Base-by-base conservation (phyloP, 2,113 vertebrate genomes). In the Ia io region DNA sequence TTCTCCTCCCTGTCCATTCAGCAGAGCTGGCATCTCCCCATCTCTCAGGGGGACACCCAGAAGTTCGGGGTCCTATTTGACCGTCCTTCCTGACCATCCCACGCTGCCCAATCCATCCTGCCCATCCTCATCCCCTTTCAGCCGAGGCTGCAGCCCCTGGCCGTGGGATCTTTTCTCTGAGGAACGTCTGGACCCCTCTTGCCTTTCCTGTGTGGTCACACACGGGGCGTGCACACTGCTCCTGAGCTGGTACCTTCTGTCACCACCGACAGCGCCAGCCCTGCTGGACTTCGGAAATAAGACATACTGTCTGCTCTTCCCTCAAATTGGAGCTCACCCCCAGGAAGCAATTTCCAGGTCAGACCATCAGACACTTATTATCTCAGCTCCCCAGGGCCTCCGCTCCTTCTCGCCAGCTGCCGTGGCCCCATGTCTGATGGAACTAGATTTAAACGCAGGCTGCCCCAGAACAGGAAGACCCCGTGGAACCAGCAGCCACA, bases 211-310 rank as follows among this genome's bases (percentile, higher is more conserved):
- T 6, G 30, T 0, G 44, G 6, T 6, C 5, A 12, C 10, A 30
- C 25, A 13, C 9, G 13, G 13, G 40, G 74, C 0, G 0, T 0
- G 5, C 6, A 0, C 6, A 3, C 6, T 0, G 22, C 35, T 9
- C 0, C 1, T 1, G 49, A 12, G 56, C 22, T 4, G 51, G 35
- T 4, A 11, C 0, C 0, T 5, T 20, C 44, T 18, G 11, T 56
- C 40, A 4, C 5, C 6, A 35, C 1, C 17, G 18, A 23, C 0
- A 20, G 89, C 80, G 49, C 4, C 14, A 42, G 42, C 37, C 13
- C 17, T 9, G 51, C 32, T 18, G 13, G 82, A 6, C 44, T 83
- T 32, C 0, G 32, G 47, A 23, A 28, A 76, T 18, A 10, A 53
- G 71, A 56, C 40, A 59, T 9, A 37, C 17, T 3, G 20, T 17